Conservation (phyloP, 2,113 vertebrate species). For the Lophochroa leadbeateri region DNA sequence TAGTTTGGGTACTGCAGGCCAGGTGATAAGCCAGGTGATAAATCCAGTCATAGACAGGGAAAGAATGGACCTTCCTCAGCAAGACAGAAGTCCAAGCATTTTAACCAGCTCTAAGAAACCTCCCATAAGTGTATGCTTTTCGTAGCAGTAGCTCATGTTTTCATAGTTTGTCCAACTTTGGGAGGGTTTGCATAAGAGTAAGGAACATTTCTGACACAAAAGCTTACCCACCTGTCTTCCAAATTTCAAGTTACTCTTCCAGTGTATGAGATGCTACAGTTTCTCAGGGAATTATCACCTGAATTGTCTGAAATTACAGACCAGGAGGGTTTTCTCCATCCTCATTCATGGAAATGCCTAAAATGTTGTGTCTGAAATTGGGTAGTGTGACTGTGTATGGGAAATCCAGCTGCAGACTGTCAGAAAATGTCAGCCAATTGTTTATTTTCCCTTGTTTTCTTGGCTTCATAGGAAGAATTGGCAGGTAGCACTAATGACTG, state of each 20-base stretch:
- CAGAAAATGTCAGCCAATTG: neutral
- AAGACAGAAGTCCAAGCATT: neutral
- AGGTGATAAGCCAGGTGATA: fast-evolving
- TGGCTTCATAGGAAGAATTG: neutral
- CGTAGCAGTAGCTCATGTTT: neutral
- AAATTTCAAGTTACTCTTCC: neutral
- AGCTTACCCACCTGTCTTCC: neutral
- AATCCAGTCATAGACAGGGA: neutral
- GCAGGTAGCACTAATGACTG: neutral
- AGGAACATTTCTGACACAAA: neutral
- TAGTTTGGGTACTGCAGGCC: neutral
- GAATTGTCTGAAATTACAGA: constrained; percentile 4
- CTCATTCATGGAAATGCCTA: neutral
- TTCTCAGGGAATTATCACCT: neutral
- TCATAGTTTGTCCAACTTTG: neutral
- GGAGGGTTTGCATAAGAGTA: neutral
- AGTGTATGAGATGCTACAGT: neutral
- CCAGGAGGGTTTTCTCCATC: neutral
- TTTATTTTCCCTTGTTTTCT: neutral
- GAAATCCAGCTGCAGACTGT: neutral
- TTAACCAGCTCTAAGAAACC: neutral
- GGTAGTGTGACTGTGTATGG: neutral
- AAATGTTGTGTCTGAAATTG: neutral
- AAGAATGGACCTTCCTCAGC: neutral
- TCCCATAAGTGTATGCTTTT: neutral